phyloP scores from a whole-genome alignment of 2,113 vertebrate species.

The Sitta europaea region DNA sequence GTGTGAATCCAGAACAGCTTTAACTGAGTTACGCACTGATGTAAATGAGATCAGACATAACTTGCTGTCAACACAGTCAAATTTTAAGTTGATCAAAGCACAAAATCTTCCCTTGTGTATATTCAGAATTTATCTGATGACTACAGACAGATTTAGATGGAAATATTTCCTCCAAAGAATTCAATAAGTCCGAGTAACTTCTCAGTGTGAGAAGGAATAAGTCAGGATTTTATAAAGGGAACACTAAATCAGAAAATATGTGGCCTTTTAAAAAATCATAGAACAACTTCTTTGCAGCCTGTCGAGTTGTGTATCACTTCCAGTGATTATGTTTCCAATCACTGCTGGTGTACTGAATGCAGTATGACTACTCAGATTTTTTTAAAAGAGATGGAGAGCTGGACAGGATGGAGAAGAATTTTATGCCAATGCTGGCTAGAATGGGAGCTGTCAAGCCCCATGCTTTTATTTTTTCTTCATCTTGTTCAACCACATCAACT shows the following conservation, averaged over 20 bases:
- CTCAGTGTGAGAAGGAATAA: background rate
- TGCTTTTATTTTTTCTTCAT: background rate
- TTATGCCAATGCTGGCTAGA: background rate
- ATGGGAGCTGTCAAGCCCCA: background rate
- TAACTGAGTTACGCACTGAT: background rate
- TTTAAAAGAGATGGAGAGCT: background rate
- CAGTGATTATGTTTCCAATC: background rate
- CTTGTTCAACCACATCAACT: background rate
- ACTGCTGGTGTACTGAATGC: background rate
- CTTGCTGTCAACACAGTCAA: slow-evolving; percentile 38
- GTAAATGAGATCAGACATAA: slow-evolving; percentile 38
- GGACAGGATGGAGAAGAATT: background rate
- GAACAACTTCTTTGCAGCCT: background rate
- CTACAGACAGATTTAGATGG: slow-evolving; percentile 21
- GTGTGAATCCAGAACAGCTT: background rate
- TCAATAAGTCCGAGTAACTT: background rate
- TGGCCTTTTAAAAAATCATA: background rate
- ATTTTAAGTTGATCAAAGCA: slow-evolving; percentile 47
- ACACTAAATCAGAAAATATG: background rate
- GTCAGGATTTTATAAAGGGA: background rate
- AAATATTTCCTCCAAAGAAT: background rate
- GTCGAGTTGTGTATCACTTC: background rate
- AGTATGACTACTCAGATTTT: background rate
- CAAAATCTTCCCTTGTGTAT: slow-evolving; percentile 8
- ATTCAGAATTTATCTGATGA: slow-evolving; percentile 10